Base-by-base conservation (phyloP, 2,888 invertebrate genomes). In the Agriotes lineatus region DNA sequence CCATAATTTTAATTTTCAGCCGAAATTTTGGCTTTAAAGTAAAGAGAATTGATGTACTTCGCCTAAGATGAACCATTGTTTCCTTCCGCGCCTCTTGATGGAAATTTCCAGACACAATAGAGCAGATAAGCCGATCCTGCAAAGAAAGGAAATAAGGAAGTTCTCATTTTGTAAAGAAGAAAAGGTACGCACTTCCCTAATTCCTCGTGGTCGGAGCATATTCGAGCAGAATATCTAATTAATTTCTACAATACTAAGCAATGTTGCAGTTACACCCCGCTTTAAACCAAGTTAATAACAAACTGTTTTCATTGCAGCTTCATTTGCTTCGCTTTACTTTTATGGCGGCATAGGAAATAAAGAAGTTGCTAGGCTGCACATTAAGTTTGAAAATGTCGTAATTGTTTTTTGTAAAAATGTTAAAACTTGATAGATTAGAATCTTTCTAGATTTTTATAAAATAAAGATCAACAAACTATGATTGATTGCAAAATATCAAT, bases 1-100 rank as follows among this genome's bases (percentile, higher is more conserved):
- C 63, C 67, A 69, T 73, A 69, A 69, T 72, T 72, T 61, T 67
- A 69, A 67, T 63, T 69, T 63, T 48, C 45, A 25, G 59, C 58
- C 50, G 62, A 67, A 73, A 71, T 73, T 73, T 71, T 62, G 58
- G 69, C 59, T 71, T 71, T 69, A 52, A 45, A 14, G 67, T 63
- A 67, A 50, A 63, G 65, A 52, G 61, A 61, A 62, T 59, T 68
- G 71, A 68, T 64, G 45, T 44, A 65, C 45, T 67, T 65, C 68
- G 65, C 39, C 68, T 71, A 63, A 39, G 65, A 80, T 80, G 81
- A 81, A 77, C 80, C 80, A 81, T 81, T 81, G 81, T 81, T 78
- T 81, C 79, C 79, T 77, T 75, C 76, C 72, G 72, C 76, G 74
- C 75, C 76, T 76, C 77, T 75, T 79, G 79, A 81, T 80, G 79